Evolutionary conservation across 2,888 invertebrate species (phyloP).

Genomic region (Cerceris ruficornis): DNA sequence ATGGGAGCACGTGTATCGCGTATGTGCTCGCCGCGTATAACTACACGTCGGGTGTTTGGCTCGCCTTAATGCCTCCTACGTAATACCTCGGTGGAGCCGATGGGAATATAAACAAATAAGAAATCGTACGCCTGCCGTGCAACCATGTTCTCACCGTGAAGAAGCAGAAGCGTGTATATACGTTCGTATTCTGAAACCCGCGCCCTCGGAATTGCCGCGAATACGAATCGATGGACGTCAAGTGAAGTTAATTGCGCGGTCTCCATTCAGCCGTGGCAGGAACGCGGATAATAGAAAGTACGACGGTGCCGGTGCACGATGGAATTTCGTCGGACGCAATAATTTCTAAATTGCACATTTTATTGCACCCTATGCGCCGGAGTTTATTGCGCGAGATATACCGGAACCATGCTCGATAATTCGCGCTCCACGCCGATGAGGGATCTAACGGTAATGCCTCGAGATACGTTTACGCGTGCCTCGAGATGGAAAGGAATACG

Average conservation of each 20-base stretch:
- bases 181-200: no score
- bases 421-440: neutral
- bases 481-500: no score
- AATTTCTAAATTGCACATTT: conserved; percentile 42
- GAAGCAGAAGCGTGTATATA: conserved; percentile 2
- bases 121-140: conserved; percentile 35
- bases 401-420: conserved; percentile 1
- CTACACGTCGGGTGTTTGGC: conserved; percentile 2
- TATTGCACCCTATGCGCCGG: conserved; percentile 13
- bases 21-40: neutral
- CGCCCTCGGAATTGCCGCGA: no score
- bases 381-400: neutral
- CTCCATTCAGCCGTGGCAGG: conserved; percentile 53
- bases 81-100: conserved; percentile 4
- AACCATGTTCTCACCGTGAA: conserved; percentile 32
- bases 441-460: neutral
- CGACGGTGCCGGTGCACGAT: conserved; percentile 3
- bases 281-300: conserved; percentile 54
- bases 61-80: conserved; percentile 36
- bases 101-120: conserved; percentile 48
- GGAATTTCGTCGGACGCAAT: conserved; percentile 29
- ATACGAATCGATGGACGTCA: conserved; percentile 40
- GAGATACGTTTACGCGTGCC: neutral
- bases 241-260: conserved; percentile 54
- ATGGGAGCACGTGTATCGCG: conserved; percentile 1